A percentile compares a stretch with the other conserved stretches of the same genome.
phyloP scores from a whole-genome alignment of 2,888 invertebrate species.

The Phyllotreta cruciferae region DNA sequence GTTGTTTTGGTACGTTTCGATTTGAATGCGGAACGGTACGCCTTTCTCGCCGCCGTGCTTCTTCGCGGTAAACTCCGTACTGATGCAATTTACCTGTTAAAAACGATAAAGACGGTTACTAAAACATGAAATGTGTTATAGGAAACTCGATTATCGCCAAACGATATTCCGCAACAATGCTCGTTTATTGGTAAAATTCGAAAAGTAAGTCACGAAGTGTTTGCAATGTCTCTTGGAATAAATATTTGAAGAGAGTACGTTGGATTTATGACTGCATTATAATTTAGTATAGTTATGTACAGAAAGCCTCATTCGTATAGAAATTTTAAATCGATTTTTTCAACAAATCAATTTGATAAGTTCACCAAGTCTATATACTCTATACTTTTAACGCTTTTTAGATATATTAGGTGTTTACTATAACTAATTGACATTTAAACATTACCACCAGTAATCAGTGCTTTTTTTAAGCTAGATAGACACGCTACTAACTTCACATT shows the following conservation, averaged over 20 bases:
- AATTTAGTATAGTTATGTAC: background rate
- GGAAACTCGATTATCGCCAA: background rate
- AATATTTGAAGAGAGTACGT: no score
- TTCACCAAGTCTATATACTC: background rate
- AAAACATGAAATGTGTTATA: constrained; percentile 1
- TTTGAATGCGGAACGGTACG: constrained; percentile 94
- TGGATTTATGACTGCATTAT: background rate
- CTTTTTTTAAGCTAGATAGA: no score
- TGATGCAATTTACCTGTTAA: constrained; percentile 88
- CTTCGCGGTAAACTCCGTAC: constrained; percentile 97
- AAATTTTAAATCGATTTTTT: no score
- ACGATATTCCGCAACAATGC: no score
- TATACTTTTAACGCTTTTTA: background rate
- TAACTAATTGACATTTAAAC: no score
- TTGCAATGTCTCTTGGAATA: no score
- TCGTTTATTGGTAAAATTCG: no score
- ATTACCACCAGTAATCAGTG: no score
- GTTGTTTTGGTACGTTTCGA: constrained; percentile 80
- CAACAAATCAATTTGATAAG: no score
- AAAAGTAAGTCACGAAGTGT: no score
- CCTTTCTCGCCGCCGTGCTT: constrained; percentile 99
- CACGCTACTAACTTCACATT: no score
- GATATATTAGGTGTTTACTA: background rate
- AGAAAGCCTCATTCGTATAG: no score
- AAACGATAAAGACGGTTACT: constrained; percentile 8